Conservation (phyloP, 2,113 vertebrate genomes). For the Hirundichthys speculiger region DNA sequence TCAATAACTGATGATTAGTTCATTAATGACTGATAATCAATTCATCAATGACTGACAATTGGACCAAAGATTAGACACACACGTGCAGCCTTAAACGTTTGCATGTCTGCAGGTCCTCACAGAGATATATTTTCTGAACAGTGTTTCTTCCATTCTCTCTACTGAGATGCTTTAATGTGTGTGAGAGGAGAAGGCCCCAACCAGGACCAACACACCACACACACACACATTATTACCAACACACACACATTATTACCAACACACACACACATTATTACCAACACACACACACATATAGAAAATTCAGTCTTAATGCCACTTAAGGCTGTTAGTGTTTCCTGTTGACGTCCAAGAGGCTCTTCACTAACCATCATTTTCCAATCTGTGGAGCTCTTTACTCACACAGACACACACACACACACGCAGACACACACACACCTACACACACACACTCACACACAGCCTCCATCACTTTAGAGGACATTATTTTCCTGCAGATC, state of each 20-base stretch:
- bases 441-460: neutral
- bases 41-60: too few species aligned
- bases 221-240: slow-evolving; percentile 1
- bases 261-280: slow-evolving; percentile 25
- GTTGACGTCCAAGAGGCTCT: slow-evolving; percentile 47
- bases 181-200: slow-evolving; percentile 1
- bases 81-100: neutral
- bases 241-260: slow-evolving; percentile 20
- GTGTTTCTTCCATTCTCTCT: neutral
- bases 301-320: slow-evolving; percentile 43
- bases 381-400: slow-evolving; percentile 21
- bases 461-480: too few species aligned
- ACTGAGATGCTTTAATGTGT: slow-evolving; percentile 6
- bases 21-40: too few species aligned
- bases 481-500: neutral
- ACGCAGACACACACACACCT: neutral
- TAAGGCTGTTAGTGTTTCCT: slow-evolving; percentile 53
- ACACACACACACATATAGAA: slow-evolving; percentile 13
- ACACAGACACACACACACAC: slow-evolving; percentile 13
- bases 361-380: slow-evolving; percentile 45
- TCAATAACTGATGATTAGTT: too few species aligned
- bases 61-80: neutral
- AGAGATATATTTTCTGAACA: neutral
- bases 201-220: slow-evolving; percentile 20
- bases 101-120: neutral